phyloP scores from a whole-genome alignment of 2,888 invertebrate genomes.

The Zootermopsis nevadensis region DNA sequence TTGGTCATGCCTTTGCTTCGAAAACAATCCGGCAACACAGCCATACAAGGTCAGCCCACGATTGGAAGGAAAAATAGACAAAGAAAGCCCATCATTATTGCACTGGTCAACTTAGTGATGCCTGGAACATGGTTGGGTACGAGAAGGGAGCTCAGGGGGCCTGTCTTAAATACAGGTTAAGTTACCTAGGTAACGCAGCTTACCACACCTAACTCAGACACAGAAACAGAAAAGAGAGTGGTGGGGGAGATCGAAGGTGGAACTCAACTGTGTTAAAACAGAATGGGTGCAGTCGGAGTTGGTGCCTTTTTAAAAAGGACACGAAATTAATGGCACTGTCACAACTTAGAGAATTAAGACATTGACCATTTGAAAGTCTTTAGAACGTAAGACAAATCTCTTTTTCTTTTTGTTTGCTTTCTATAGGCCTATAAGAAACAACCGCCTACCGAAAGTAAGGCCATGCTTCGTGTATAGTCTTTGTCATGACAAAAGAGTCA shows the following conservation, averaged over 20 bases:
- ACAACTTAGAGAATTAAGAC: slow-evolving; percentile 18
- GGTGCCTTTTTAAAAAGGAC: neutral
- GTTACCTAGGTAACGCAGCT: neutral
- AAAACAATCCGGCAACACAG: slow-evolving; percentile 38
- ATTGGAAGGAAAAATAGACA: neutral
- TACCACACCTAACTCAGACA: neutral
- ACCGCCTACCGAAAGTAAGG: neutral
- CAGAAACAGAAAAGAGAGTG: neutral
- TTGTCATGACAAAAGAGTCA: neutral
- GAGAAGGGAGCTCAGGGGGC: neutral
- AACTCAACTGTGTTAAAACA: slow-evolving; percentile 6
- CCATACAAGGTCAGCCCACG: slow-evolving; percentile 30
- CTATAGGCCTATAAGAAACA: neutral
- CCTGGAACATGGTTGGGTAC: neutral
- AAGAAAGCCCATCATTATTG: slow-evolving; percentile 27
- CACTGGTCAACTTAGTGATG: slow-evolving; percentile 2
- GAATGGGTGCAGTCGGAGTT: neutral
- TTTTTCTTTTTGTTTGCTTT: neutral
- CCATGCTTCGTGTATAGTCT: neutral
- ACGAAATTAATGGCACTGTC: slow-evolving; percentile 18
- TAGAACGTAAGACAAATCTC: slow-evolving; percentile 4
- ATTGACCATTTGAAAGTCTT: neutral
- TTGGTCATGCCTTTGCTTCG: neutral
- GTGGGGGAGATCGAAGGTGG: neutral
- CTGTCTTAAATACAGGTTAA: slow-evolving; percentile 31